A percentile compares a stretch with the other conserved stretches of the same genome.
phyloP scores from a whole-genome alignment of 2,113 vertebrate species.

The Syngnathus floridae region DNA sequence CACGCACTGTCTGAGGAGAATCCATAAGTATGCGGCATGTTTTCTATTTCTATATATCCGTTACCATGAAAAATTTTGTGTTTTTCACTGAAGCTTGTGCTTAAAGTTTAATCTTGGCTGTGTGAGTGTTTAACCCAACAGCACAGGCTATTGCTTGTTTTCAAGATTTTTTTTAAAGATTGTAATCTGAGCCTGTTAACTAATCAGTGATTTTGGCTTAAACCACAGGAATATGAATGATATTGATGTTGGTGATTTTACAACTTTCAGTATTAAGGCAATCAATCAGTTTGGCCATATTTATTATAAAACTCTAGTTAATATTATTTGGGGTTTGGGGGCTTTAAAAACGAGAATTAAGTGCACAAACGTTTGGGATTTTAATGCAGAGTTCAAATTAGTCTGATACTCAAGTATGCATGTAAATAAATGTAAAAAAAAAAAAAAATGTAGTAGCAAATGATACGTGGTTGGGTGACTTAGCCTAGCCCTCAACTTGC shows the following conservation, averaged over 20 bases:
- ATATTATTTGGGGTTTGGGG: not conserved
- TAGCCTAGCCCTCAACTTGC: no score
- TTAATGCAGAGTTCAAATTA: no score
- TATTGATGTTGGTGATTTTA: not conserved
- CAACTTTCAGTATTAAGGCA: not conserved
- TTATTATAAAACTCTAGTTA: not conserved
- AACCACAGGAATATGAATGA: not conserved
- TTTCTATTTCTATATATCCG: constrained; percentile 1
- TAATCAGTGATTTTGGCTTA: not conserved
- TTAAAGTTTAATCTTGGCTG: not conserved
- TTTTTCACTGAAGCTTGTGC: not conserved
- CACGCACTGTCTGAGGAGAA: constrained; percentile 1
- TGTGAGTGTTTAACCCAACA: constrained; percentile 1
- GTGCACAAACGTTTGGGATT: no score
- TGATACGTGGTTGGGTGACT: no score
- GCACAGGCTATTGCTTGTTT: not conserved
- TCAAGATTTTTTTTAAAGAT: not conserved
- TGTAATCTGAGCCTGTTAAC: not conserved
- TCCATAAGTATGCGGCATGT: not conserved
- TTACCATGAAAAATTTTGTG: not conserved
- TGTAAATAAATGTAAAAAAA: no score
- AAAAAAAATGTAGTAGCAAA: no score
- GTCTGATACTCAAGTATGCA: no score
- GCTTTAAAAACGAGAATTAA: not conserved
- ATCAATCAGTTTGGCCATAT: not conserved